Base-by-base conservation (phyloP, 2,113 vertebrate genomes). In the Bambusicola thoracicus region DNA sequence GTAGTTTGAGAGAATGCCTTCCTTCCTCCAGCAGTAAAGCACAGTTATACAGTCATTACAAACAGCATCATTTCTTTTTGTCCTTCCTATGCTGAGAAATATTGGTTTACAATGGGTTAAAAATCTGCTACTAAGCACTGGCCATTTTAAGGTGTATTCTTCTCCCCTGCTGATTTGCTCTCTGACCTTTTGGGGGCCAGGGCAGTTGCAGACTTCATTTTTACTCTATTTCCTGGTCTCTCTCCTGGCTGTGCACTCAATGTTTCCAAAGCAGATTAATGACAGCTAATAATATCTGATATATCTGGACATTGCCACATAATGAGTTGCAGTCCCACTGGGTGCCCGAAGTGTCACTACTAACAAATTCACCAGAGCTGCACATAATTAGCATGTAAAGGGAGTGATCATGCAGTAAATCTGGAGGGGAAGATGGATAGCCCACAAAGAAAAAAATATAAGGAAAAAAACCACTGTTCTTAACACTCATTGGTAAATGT, bases 231-330 rank as follows among this genome's bases (percentile, higher is more conserved):
- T 98, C 97, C 97, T 97, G 97, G 95, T 97, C 97, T 97, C 97
- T 97, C 92, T 89, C 79, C 95, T 96, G 90, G 75, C 93, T 96
- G 95, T 90, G 97, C 92, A 94, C 97, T 97, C 97, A 95, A 96
- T 97, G 96, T 97, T 98, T 98, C 98, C 98, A 98, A 98, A 97
- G 98, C 98, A 99, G 99, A 99, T 99, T 99, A 99, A 99, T 99
- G 99, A 98, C 98, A 99, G 98, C 98, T 99, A 99, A 99, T 99
- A 99, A 99, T 99, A 99, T 99, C 99, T 99, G 99, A 99, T 99
- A 98, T 99, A 99, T 98, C 98, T 99, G 98, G 99, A 99, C 99
- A 98, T 98, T 97, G 98, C 98, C 98, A 98, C 97, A 98, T 99
- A 99, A 99, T 99, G 99, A 99, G 99, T 98, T 98, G 98, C 97